Evolutionary conservation across 1,140 invertebrate species (phyloP), one percentile per base, ranked within the genome.

Genomic region (Orius insidiosus): DNA sequence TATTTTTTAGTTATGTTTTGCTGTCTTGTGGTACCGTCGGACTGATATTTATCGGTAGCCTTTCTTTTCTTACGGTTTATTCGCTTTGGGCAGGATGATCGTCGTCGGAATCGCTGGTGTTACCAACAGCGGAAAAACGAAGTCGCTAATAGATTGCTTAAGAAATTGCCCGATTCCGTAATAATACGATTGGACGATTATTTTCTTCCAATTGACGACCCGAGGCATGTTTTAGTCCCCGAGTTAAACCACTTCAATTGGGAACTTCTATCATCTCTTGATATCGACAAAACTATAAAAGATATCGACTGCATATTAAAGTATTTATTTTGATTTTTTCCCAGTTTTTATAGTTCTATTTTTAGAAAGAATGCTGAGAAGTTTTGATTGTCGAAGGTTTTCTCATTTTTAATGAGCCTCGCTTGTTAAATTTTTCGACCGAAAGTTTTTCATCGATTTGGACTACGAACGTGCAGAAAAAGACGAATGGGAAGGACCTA

Each of bases 161-260:
- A 73, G 35, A 62, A 62, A 18, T 65, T 72, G 13, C 58, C 63
- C 39, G 66, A 72, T 30, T 68, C 71, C 1, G 59, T 71, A 32
- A 37, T 78, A 1, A 64, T 87, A 9, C 67, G 72, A 51, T 84
- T 87, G 61, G 85, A 89, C 60, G 60, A 73, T 54, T 89, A 85
- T 60, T 89, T 85, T 59, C 68, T 74, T 39, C 69, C 71, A 0
- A 62, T 70, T 14, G 69, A 80, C 50, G 75, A 79, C 60, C 68
- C 74, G 6, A 63, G 74, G 1, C 82, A 86, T 54, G 59, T 69
- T 7, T 67, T 64, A 41, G 67, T 81, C 41, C 63, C 70, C 10
- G 69, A 72, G 42, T 52, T 87, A 7, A 74, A 77, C 53, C 79
- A 82, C 50, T 72, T 78, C 10, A 86, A 89, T 59, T 87, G 80